Base-by-base conservation (phyloP, 2,888 invertebrate species). In the Thalpophila matura region DNA sequence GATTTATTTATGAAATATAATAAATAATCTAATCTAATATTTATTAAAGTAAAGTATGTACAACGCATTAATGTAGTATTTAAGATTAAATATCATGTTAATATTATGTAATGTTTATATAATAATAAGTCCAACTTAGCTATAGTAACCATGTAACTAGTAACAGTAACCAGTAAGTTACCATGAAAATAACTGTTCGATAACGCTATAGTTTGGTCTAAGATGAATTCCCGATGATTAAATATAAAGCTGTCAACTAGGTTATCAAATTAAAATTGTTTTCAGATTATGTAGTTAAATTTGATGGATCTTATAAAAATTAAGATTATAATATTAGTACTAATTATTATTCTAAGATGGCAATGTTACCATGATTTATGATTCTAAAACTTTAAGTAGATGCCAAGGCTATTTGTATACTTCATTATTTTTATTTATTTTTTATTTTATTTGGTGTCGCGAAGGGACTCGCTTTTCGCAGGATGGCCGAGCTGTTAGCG, bases 171-270 rank as follows among this genome's bases (percentile, higher is more conserved):
- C n/a, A n/a, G n/a, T n/a, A n/a, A n/a, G n/a, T 16, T 37, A 37
- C 18, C 18, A 37, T 16, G n/a, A 18, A 37, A 37, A 37, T 37
- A 37, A 18, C 4, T 35, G 16, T 18, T 16, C 35, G 37, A n/a
- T n/a, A n/a, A n/a, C n/a, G n/a, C n/a, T n/a, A n/a, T n/a, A n/a
- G 27, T 27, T 27, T 27, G 3, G 10, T 27, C 10, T 27, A 10
- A 27, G 27, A 5, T 27, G 27, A 27, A 27, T 27, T 27, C 1
- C 2, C 27, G 27, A n/a, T n/a, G 6, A 1, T 40, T 20, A 40
- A 40, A 40, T 40, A 40, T 37, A n/a, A 40, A 40, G 22, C 22
- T 40, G n/a, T 40, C 22, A 40, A 40, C 7, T 40, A 22, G 22
- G 24, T 14, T 24, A 24, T 22, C 24, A 22, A 40, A 24, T 40